Base-by-base conservation (phyloP, 2,797 vertebrate genomes). In the Dallia pectoralis region DNA sequence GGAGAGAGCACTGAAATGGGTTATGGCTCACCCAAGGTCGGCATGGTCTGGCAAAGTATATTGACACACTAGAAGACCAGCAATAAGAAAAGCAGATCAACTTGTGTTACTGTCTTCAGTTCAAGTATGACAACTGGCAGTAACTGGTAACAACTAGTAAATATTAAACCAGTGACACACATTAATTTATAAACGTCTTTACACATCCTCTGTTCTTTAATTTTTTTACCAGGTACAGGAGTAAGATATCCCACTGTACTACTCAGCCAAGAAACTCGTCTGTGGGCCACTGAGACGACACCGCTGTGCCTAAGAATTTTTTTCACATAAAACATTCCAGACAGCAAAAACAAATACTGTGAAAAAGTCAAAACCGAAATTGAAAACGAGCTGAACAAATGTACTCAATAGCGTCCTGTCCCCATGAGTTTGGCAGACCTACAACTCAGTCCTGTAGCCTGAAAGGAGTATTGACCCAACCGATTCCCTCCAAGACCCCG, bases 381-480 rank as follows among this genome's bases (percentile, higher is more conserved):
- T 36, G 64, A 68, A 62, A 51, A 25, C 27, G 44, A 61, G 53
- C 59, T 65, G 53, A 69, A 62, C 51, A 63, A 51, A 68, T 67
- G 65, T 48, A 69, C 36, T 67, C 27, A 72, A 29, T 70, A 61
- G 65, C 44, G 66, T 68, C 36, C 51, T 30, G 72, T 36, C 25
- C 65, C 51, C 66, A 25, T 29, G 48, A 70, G 68, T 40, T 65
- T 70, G 70, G 59, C 36, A 56, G 48, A 77, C 62, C 30, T 27
- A 67, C 62, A 73, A 44, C 14, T 48, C 47, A 44, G 65, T 68
- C 53, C 56, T 69, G 56, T 71, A 59, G 40, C 47, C 30, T n/a
- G 49, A 67, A 78, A 79, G 74, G 61, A 73, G 67, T 63, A 63
- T 73, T 79, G 67, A 74, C 67, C 69, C 48, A 67, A 74, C 18